phyloP scores from a whole-genome alignment of 1,140 invertebrate genomes.

The Oryctes rhinoceros region DNA sequence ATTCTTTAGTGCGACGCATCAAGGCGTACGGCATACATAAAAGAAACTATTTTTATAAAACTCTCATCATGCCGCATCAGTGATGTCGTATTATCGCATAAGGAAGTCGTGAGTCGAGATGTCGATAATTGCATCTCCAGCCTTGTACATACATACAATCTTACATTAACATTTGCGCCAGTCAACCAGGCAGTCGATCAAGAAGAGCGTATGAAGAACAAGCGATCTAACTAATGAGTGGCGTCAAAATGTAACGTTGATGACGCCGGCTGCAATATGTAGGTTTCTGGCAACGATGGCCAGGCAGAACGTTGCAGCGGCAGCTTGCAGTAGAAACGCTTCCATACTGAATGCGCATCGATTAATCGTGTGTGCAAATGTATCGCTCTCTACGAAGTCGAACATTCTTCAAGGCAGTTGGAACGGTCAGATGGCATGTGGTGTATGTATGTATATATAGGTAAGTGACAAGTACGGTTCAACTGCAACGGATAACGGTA shows the following conservation, averaged over 20 bases:
- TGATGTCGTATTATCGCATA: neutral
- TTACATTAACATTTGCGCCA: neutral
- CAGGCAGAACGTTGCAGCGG: neutral
- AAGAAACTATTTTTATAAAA: no score
- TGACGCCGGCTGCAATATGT: conserved; percentile 25
- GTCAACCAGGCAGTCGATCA: neutral
- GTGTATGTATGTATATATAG: conserved; percentile 6
- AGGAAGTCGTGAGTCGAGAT: neutral
- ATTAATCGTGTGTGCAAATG: conserved; percentile 1
- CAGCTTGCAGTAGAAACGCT: neutral
- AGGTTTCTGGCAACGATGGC: conserved; percentile 12
- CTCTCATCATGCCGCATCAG: no score
- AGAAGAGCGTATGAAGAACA: neutral
- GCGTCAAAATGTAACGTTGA: conserved; percentile 3
- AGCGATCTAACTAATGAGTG: conserved; percentile 20
- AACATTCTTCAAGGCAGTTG: conserved; percentile 32
- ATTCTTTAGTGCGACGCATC: no score
- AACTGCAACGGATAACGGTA: conserved; percentile 26
- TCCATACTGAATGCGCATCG: neutral
- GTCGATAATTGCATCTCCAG: neutral
- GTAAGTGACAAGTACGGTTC: conserved; percentile 31
- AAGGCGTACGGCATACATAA: no score
- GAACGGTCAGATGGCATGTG: conserved; percentile 29
- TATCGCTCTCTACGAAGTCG: conserved; percentile 15
- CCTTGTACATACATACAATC: neutral